Evolutionary conservation across 2,797 vertebrate genomes (phyloP).

Genomic region (Cygnus olor): DNA sequence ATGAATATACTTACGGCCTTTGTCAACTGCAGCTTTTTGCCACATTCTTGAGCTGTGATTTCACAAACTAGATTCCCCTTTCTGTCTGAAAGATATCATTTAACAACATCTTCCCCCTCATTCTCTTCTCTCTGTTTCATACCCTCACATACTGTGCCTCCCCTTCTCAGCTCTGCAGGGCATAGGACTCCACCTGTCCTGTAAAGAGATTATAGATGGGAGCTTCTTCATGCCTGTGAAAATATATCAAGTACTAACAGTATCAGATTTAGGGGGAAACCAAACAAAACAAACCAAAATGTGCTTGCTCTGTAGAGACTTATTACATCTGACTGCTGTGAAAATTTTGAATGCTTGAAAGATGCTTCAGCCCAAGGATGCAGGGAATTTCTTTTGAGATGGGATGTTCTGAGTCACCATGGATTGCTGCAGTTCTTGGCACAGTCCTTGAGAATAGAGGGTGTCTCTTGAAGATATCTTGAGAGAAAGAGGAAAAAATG

Average conservation of each 20-base stretch:
- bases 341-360: background rate
- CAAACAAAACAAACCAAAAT: no score
- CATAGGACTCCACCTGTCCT: background rate
- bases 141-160: background rate
- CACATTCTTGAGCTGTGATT: slow-evolving; percentile 51
- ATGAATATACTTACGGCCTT: slow-evolving; percentile 62
- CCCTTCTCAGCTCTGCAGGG: slow-evolving; percentile 25
- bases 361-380: background rate
- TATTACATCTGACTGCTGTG: background rate
- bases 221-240: background rate
- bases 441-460: background rate
- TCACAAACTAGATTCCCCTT: slow-evolving; percentile 23
- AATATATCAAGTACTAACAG: background rate
- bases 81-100: slow-evolving; percentile 6
- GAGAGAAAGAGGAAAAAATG: background rate
- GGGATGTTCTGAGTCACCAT: background rate
- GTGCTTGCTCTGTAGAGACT: background rate
- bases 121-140: slow-evolving; percentile 14
- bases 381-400: background rate
- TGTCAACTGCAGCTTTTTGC: slow-evolving; percentile 52
- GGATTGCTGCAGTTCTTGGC: background rate
- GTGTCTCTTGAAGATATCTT: background rate
- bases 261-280: background rate
- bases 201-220: slow-evolving; percentile 3
- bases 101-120: background rate